These are phyloP conservation scores for Andrena marginata DNA, from an alignment of 2,888 invertebrate species.

Conservation along the genomic window DNA sequence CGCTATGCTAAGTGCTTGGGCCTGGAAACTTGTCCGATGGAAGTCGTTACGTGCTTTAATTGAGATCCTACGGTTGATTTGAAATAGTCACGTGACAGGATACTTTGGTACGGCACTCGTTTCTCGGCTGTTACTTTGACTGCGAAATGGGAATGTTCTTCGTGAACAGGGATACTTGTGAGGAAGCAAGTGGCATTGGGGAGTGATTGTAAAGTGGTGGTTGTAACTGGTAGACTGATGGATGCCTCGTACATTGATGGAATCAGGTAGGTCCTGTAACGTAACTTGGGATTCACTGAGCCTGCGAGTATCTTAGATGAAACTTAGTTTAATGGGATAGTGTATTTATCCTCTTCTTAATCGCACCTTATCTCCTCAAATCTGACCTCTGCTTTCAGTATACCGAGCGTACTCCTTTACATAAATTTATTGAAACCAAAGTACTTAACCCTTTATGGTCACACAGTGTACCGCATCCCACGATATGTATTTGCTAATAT, in stretches of 20 bases:
- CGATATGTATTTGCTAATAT: no score
- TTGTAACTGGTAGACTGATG: neutral
- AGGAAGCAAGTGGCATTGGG: neutral
- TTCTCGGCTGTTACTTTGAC: neutral
- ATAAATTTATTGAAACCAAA: no score
- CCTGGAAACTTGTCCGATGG: neutral
- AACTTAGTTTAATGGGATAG: neutral
- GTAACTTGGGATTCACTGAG: neutral
- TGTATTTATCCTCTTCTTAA: neutral
- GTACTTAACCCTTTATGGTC: no score
- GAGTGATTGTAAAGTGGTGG: neutral
- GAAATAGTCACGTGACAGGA: conserved; percentile 5
- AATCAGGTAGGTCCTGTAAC: neutral
- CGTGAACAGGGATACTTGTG: neutral
- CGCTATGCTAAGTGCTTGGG: conserved; percentile 16
- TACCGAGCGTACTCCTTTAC: neutral
- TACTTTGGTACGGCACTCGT: neutral
- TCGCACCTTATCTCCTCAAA: neutral
- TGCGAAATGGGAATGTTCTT: neutral
- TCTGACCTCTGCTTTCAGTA: neutral
- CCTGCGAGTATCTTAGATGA: neutral
- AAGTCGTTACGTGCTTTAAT: conserved; percentile 14
- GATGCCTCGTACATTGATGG: neutral
- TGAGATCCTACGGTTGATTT: conserved; percentile 17
- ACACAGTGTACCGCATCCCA: no score